phyloP scores from a whole-genome alignment of 2,888 invertebrate genomes.

The Hydroisotoma schaefferi region DNA sequence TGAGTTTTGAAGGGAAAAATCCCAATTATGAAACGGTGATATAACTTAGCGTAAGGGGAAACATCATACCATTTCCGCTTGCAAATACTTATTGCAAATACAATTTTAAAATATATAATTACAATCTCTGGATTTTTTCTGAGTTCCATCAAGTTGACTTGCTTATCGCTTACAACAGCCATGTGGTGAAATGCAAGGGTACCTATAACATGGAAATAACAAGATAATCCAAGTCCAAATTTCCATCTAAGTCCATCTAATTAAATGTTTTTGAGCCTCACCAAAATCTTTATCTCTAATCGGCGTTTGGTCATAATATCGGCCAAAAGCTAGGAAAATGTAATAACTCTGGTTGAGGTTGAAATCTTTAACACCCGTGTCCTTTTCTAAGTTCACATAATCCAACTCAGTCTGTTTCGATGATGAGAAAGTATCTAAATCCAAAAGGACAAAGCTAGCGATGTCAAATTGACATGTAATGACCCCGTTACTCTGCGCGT shows the following conservation, averaged over 20 bases:
- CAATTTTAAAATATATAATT: constrained; percentile 68
- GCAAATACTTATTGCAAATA: too few species aligned
- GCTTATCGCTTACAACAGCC: constrained; percentile 8
- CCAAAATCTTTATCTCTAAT: constrained; percentile 2
- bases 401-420: neutral
- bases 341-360: neutral
- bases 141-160: neutral
- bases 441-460: neutral
- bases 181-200: constrained; percentile 2
- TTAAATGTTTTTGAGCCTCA: neutral
- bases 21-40: too few species aligned
- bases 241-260: constrained; percentile 2
- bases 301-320: neutral
- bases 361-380: neutral
- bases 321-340: constrained; percentile 8
- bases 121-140: constrained; percentile 5
- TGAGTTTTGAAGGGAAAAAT: constrained; percentile 31
- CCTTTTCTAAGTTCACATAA: too few species aligned
- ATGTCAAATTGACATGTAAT: constrained; percentile 9
- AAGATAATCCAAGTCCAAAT: neutral
- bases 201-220: neutral
- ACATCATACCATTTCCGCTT: too few species aligned
- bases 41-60: too few species aligned
- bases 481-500: constrained; percentile 6
- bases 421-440: too few species aligned